These are phyloP conservation scores for Arctia plantaginis DNA, from an alignment of 2,888 invertebrate species.

Conservation along the genomic window DNA sequence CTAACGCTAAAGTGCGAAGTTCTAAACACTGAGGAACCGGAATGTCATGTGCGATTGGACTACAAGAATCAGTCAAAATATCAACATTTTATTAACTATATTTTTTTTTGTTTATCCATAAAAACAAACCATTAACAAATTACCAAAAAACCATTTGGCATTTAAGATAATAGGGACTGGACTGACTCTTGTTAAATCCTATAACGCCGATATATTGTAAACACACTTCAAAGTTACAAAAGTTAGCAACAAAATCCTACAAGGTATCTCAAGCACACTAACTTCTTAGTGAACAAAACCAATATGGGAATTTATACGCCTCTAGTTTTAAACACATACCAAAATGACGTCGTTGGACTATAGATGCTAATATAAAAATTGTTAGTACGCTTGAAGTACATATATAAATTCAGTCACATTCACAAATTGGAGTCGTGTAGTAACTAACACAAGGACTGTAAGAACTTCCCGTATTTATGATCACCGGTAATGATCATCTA, in stretches of 20 bases:
- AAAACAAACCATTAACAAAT: not conserved
- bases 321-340: not conserved
- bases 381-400: not conserved
- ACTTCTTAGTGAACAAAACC: too few species aligned
- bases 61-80: slow-evolving; percentile 1
- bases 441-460: not conserved
- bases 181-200: not conserved
- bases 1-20: slow-evolving; percentile 47
- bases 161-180: not conserved
- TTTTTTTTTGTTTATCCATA: not conserved
- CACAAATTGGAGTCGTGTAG: not conserved
- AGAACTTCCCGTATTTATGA: not conserved
- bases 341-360: not conserved
- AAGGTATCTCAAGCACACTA: not conserved
- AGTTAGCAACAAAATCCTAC: not conserved
- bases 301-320: too few species aligned
- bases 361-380: not conserved
- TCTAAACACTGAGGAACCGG: slow-evolving; percentile 35
- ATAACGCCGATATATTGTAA: not conserved
- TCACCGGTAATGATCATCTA: not conserved
- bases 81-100: not conserved
- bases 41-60: slow-evolving; percentile 31
- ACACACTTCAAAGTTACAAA: not conserved
- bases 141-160: not conserved
- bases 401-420: not conserved